Base-by-base conservation (phyloP, 2,797 vertebrate genomes). In the Xerus rutilus region DNA sequence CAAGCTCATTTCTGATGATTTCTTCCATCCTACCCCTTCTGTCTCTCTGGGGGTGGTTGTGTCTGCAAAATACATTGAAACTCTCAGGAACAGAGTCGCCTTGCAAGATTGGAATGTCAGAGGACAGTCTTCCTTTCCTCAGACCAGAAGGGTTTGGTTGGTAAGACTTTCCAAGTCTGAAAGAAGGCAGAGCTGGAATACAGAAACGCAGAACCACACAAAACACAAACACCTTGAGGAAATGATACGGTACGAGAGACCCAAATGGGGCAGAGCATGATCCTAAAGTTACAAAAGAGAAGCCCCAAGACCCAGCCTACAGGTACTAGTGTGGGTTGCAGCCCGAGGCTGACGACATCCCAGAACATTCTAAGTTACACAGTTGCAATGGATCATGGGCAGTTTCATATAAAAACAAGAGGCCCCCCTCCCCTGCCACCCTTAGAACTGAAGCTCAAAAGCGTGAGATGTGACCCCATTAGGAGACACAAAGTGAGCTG, bases 11-110 rank as follows among this genome's bases (percentile, higher is more conserved):
- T 77, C 52, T 95, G 73, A 90, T 93, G 89, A 96, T 85, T 85
- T 97, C 94, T 96, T 94, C 94, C 87, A 93, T 90, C 43, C 84
- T 83, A 62, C 52, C 59, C 73, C 81, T 39, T 47, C 77, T 95
- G 84, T 57, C 39, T 90, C 64, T 96, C 86, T 92, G 86, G 91
- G 82, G 94, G 73, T 93, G 62, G 73, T 15, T 93, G 91, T 54
- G 79, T 76, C 97, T 97, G 96, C 88, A 49, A 89, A 97, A 97
- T 86, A 49, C 95, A 97, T 93, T 4, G 54, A 86, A 64, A 30
- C 54, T 93, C 89, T 95, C 95, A 84, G 86, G 69, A 90, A 89
- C 21, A 79, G 54, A 86, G 81, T 88, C 21, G 23, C 84, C 69
- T 96, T 96, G 97, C 79, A 72, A 84, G 86, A 72, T 3, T 86